Evolutionary conservation across 2,888 invertebrate genomes (phyloP).

Genomic region (Sesamia inferens): DNA sequence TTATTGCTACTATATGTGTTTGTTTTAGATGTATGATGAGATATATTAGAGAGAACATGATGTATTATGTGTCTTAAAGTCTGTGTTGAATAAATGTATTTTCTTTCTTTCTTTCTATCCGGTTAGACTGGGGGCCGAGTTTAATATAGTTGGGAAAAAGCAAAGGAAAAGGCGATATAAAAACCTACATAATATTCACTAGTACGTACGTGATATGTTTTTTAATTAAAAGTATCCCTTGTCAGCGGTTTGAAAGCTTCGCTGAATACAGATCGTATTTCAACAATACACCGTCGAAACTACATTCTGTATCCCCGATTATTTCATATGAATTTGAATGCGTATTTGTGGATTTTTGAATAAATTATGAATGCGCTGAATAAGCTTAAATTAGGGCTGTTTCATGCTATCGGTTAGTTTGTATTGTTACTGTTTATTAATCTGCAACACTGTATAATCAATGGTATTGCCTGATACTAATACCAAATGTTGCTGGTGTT

Average conservation of each 20-base stretch:
- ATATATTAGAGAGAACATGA: no score
- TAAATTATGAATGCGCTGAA: constrained; percentile 33
- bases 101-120: no score
- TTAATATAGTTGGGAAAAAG: no score
- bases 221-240: constrained; percentile 9
- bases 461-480: constrained; percentile 20
- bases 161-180: no score
- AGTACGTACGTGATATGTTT: background rate
- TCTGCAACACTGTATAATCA: constrained; percentile 10
- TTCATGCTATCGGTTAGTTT: constrained; percentile 22
- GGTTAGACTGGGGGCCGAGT: no score
- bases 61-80: no score
- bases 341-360: constrained; percentile 26
- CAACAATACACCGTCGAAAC: constrained; percentile 15
- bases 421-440: constrained; percentile 32
- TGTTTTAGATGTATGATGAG: no score
- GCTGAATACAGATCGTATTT: constrained; percentile 1
- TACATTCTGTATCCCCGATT: constrained; percentile 15
- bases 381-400: constrained; percentile 23
- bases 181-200: background rate
- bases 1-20: no score
- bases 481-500: background rate
- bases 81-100: no score
- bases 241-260: background rate
- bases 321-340: constrained; percentile 27